Percentiles rank a stretch among this genome's conserved stretches.
Evolutionary conservation across 2,797 vertebrate genomes (phyloP).

Genomic region (Strix occidentalis): DNA sequence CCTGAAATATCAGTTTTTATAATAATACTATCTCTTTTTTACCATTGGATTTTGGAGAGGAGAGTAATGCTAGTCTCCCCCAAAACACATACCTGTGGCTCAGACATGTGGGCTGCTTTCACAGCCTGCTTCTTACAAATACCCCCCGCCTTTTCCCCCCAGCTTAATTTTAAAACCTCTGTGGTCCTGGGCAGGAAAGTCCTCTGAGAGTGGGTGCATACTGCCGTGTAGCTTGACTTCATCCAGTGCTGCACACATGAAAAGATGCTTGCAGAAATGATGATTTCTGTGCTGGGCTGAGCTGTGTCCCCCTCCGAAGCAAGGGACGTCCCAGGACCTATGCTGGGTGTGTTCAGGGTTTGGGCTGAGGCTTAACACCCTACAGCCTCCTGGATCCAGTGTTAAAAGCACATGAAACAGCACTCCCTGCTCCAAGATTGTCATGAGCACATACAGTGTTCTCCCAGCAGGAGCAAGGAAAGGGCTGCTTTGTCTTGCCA

Average conservation of each 20-base stretch:
- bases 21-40: background rate
- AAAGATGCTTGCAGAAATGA: background rate
- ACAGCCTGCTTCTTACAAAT: background rate
- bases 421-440: background rate
- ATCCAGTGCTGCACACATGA: rapidly evolving
- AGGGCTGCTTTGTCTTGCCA: background rate
- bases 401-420: background rate
- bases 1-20: background rate
- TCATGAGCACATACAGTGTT: rapidly evolving
- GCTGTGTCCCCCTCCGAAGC: background rate
- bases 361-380: rapidly evolving
- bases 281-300: background rate
- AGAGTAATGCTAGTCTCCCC: rapidly evolving
- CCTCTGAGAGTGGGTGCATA: rapidly evolving
- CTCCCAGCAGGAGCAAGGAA: background rate
- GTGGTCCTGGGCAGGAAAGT: background rate
- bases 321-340: background rate
- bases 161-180: background rate
- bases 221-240: background rate
- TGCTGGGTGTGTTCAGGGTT: background rate
- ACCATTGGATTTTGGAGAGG: background rate
- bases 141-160: background rate
- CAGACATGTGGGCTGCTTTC: rapidly evolving
- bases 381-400: background rate
- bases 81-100: background rate